A percentile compares a stretch with the other conserved stretches of the same genome.
Evolutionary conservation across 2,888 invertebrate species (phyloP).

Genomic region (Leucophenga maculata): DNA sequence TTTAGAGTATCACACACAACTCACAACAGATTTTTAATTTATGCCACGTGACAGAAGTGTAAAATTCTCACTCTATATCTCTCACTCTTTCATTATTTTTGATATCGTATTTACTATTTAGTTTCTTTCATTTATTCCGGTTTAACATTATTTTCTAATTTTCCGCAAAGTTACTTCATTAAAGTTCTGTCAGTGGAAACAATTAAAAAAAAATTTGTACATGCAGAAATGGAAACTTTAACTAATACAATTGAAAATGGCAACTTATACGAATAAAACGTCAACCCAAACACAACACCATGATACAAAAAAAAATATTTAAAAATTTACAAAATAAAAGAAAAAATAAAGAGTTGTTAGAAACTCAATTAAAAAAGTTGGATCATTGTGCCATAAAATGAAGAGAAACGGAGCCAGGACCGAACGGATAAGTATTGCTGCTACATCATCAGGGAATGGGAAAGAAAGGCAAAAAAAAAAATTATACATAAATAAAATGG

Average conservation of each 20-base stretch:
- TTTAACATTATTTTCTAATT: neutral
- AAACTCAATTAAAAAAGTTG: conserved; percentile 25
- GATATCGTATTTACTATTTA: neutral
- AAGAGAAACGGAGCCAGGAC: neutral
- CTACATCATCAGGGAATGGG: neutral
- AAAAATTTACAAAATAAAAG: neutral
- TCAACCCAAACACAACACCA: neutral
- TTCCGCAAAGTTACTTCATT: conserved; percentile 7
- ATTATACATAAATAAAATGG: conserved; percentile 14
- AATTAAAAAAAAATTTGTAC: neutral
- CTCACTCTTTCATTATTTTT: too few relatives aligned
- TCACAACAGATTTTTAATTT: too few relatives aligned
- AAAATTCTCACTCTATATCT: too few relatives aligned
- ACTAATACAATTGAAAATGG: neutral
- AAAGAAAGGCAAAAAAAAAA: neutral
- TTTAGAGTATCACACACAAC: too few relatives aligned
- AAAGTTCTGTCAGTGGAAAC: conserved; percentile 14
- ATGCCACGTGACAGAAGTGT: too few relatives aligned
- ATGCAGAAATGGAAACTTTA: conserved; percentile 1
- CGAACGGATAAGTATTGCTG: neutral
- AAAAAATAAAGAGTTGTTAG: conserved; percentile 17
- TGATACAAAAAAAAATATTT: neutral
- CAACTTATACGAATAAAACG: neutral
- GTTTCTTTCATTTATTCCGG: neutral
- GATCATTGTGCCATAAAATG: conserved; percentile 13